phyloP scores from a whole-genome alignment of 2,888 invertebrate species.

The Drosophila meridionalis region DNA sequence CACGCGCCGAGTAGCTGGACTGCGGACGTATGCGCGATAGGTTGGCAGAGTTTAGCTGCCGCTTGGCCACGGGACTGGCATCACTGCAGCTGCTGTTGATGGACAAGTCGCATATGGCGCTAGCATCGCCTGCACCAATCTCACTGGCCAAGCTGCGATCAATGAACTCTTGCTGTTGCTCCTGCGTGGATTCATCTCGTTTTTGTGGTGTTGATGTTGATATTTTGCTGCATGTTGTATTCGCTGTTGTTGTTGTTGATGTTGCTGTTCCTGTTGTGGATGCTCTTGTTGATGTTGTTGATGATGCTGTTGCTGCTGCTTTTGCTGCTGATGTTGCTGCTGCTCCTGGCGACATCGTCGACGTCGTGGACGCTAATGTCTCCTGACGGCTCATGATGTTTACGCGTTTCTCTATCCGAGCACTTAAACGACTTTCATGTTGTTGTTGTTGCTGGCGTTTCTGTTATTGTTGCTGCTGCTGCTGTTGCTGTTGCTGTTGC shows the following conservation, averaged over 20 bases:
- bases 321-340: not conserved
- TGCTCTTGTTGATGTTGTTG: constrained; percentile 13
- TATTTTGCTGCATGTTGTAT: constrained; percentile 66
- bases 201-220: constrained; percentile 82
- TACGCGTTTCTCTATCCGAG: constrained; percentile 22
- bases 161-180: constrained; percentile 54
- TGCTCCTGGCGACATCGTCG: constrained; percentile 26
- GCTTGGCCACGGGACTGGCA: constrained; percentile 78
- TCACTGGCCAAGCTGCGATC: constrained; percentile 61
- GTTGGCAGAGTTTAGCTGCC: constrained; percentile 72
- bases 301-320: constrained; percentile 11
- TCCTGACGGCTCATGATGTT: constrained; percentile 74
- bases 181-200: constrained; percentile 46
- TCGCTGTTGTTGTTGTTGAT: constrained; percentile 59
- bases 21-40: constrained; percentile 85
- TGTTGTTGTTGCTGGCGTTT: constrained; percentile 25
- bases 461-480: constrained; percentile 13
- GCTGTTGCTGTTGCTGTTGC: constrained; percentile 20
- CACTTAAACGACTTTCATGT: constrained; percentile 52
- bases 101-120: constrained; percentile 60
- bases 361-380: constrained; percentile 17
- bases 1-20: constrained; percentile 90
- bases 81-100: constrained; percentile 54
- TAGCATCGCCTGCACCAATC: constrained; percentile 62
- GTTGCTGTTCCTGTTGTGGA: constrained; percentile 69